A percentile compares a stretch with the other conserved stretches of the same genome.
phyloP scores from a whole-genome alignment of 2,888 invertebrate species.

The Protophormia terraenovae region DNA sequence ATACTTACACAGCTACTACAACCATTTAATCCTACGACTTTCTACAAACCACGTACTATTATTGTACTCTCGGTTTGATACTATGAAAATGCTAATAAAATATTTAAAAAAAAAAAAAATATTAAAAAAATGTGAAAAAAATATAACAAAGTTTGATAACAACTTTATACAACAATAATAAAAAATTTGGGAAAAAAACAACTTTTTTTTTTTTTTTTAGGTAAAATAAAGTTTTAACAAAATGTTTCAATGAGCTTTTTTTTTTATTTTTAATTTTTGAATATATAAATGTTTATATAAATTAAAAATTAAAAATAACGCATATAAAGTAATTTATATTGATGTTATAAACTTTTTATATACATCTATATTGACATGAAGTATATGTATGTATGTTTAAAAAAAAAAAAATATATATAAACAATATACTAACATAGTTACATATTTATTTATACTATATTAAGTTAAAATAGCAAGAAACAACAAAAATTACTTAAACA shows the following conservation, averaged over 20 bases:
- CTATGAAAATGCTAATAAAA: slow-evolving; percentile 47
- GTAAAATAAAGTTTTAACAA: slow-evolving; percentile 30
- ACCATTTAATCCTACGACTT: slow-evolving; percentile 35
- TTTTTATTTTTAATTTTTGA: no score
- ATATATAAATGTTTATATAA: slow-evolving; percentile 36
- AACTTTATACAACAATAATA: slow-evolving; percentile 41
- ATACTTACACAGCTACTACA: not conserved
- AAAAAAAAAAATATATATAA: not conserved
- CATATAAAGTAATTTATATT: slow-evolving; percentile 60
- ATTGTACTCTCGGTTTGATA: slow-evolving; percentile 14
- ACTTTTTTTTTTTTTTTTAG: not conserved
- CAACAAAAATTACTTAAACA: no score
- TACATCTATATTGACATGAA: slow-evolving; percentile 20
- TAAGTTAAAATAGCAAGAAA: no score
- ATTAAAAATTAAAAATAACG: slow-evolving; percentile 26
- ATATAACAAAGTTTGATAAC: slow-evolving; percentile 41
- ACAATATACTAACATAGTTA: no score
- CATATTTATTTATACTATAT: no score
- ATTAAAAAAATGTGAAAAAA: not conserved
- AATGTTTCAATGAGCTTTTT: slow-evolving; percentile 21
- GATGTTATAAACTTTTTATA: slow-evolving; percentile 56
- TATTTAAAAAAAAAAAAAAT: not conserved
- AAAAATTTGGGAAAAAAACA: not conserved
- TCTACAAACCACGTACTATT: slow-evolving; percentile 43
- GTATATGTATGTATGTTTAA: not conserved